Evolutionary conservation across 2,113 vertebrate species (phyloP).

Genomic region (Lagopus muta): DNA sequence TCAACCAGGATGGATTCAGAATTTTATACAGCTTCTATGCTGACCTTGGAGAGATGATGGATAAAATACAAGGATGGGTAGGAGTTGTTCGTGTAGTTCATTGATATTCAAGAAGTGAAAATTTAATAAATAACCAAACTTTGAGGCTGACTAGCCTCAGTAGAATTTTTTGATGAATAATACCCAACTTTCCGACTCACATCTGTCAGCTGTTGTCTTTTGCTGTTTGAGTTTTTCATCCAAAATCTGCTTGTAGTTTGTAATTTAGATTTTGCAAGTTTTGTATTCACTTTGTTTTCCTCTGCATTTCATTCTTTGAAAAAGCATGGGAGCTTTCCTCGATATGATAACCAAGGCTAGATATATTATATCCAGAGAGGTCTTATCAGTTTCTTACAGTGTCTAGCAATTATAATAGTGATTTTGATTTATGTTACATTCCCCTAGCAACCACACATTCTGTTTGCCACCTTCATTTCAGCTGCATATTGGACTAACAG

Average conservation of each 20-base stretch:
- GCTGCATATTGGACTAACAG: conserved; percentile 3
- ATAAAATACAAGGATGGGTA: neutral
- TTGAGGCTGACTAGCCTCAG: neutral
- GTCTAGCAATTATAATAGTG: conserved; percentile 35
- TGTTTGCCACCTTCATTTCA: conserved; percentile 1
- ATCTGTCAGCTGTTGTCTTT: neutral
- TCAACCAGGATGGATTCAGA: neutral
- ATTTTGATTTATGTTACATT: conserved; percentile 61
- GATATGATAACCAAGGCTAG: neutral
- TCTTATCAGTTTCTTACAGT: conserved; percentile 62
- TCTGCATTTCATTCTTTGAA: conserved; percentile 21
- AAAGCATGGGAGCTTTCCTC: neutral
- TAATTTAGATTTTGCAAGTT: conserved; percentile 36
- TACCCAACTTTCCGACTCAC: neutral
- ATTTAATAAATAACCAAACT: neutral
- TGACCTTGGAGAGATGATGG: neutral
- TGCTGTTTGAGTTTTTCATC: neutral
- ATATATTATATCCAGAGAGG: conserved; percentile 46
- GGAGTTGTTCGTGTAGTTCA: neutral
- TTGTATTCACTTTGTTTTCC: conserved; percentile 21
- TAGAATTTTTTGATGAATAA: neutral
- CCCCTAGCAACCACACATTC: conserved; percentile 46
- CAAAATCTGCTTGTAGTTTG: neutral
- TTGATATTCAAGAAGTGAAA: neutral
- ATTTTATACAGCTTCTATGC: neutral